Percentiles rank a stretch among this genome's conserved stretches.
These are phyloP conservation scores for Zoanthus sociatus DNA, from an alignment of 92 coral and sea anemone species.

Conservation along the genomic window DNA sequence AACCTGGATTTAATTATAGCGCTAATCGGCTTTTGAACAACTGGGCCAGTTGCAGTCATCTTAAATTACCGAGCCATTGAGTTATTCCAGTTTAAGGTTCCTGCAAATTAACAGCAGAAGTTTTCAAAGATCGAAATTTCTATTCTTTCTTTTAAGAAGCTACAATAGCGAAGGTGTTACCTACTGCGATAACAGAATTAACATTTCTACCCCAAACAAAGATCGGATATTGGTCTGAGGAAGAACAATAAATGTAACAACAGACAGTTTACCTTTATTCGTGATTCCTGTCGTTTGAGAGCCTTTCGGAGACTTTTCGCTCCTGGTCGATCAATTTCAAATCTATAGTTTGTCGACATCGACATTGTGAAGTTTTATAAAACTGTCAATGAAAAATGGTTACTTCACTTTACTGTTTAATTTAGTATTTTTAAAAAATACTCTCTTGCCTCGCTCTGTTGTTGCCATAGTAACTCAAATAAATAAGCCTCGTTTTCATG, in stretches of 20 bases:
- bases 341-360: conserved; percentile 93
- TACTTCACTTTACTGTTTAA: neutral
- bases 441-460: neutral
- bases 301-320: conserved; percentile 89
- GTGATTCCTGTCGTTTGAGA: conserved; percentile 83
- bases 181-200: conserved; percentile 24
- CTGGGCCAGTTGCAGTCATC: too few species aligned
- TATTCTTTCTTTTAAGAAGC: conserved; percentile 15
- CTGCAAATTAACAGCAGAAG: too few species aligned
- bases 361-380: conserved; percentile 69
- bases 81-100: too few species aligned
- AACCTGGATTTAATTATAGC: too few species aligned
- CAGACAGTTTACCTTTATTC: conserved; percentile 76
- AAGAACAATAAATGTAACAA: neutral
- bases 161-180: neutral
- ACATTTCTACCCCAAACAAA: conserved; percentile 18
- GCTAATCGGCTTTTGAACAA: too few species aligned
- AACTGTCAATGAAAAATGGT: neutral
- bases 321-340: conserved; percentile 94
- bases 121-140: neutral
- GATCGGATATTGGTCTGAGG: neutral
- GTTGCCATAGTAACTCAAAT: neutral
- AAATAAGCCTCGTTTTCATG: neutral
- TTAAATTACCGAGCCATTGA: too few species aligned
- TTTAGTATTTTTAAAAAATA: neutral